Evolutionary conservation across 2,888 invertebrate genomes (phyloP).

Genomic region (Panopea generosa): DNA sequence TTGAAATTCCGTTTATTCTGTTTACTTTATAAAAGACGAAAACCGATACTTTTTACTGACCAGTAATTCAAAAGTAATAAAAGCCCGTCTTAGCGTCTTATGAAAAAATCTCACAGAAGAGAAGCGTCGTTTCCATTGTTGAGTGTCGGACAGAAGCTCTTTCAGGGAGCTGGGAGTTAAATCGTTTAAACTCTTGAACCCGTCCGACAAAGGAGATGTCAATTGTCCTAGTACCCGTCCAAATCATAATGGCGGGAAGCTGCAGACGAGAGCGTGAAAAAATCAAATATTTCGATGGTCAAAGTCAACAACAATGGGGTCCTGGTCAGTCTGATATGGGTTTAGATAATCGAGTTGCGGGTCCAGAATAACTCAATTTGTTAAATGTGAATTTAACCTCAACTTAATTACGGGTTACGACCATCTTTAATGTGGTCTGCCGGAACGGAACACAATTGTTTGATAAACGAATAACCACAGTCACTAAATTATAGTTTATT

Average conservation of each 20-base stretch:
- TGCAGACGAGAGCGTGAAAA: constrained; percentile 37
- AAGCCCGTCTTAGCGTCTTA: constrained; percentile 19
- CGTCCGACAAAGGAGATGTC: constrained; percentile 49
- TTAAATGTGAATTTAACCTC: constrained; percentile 62
- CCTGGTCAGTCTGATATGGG: too few species aligned
- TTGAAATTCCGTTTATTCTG: constrained; percentile 44
- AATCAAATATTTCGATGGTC: constrained; percentile 47
- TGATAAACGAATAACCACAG: too few species aligned
- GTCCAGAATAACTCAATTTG: constrained; percentile 63
- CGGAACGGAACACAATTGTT: neutral
- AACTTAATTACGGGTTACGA: constrained; percentile 50
- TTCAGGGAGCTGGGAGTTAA: constrained; percentile 28
- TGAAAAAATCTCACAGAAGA: constrained; percentile 1
- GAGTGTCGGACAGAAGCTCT: constrained; percentile 4
- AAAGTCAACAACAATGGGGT: constrained; percentile 12
- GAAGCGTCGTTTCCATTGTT: too few species aligned
- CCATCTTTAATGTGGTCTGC: constrained; percentile 3
- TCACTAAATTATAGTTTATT: too few species aligned
- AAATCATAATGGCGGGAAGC: constrained; percentile 52
- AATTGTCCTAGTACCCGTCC: constrained; percentile 39
- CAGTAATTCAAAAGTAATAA: constrained; percentile 45
- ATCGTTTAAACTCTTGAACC: constrained; percentile 65
- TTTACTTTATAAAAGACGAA: constrained; percentile 31
- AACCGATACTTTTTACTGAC: constrained; percentile 36
- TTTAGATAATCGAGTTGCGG: constrained; percentile 16